A percentile compares a stretch with the other conserved stretches of the same genome.
These are phyloP conservation scores for Semicossyphus pulcher DNA, from an alignment of 2,113 vertebrate genomes.

Conservation along the genomic window DNA sequence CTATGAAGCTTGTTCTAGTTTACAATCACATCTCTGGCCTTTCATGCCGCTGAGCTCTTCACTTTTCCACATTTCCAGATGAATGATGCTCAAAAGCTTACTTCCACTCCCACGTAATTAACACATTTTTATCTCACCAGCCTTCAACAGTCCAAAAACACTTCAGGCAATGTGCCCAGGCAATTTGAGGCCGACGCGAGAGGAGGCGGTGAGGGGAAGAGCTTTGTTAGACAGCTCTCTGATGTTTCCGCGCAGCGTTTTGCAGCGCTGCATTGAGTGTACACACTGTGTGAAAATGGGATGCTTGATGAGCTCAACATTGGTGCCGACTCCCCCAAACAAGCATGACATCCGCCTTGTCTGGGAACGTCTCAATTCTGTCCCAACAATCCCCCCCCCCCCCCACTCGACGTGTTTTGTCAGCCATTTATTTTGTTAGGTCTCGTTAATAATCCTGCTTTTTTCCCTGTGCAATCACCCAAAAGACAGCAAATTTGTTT, in stretches of 20 bases:
- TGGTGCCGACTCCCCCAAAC: background rate
- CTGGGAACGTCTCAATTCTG: background rate
- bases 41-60: constrained; percentile 27
- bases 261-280: constrained; percentile 39
- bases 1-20: background rate
- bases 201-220: constrained; percentile 45
- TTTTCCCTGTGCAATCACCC: constrained; percentile 4
- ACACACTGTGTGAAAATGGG: constrained; percentile 41
- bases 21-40: constrained; percentile 17
- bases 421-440: background rate
- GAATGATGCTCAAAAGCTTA: constrained; percentile 48
- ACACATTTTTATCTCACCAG: constrained; percentile 61
- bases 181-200: constrained; percentile 49
- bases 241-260: constrained; percentile 45
- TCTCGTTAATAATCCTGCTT: constrained; percentile 3
- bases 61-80: constrained; percentile 46
- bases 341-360: constrained; percentile 4
- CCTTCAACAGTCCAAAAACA: constrained; percentile 43
- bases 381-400: background rate
- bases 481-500: background rate
- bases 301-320: constrained; percentile 39
- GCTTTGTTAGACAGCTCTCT: constrained; percentile 50
- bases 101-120: constrained; percentile 68
- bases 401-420: constrained; percentile 6
- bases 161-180: constrained; percentile 60